A percentile compares a stretch with the other conserved stretches of the same genome.
Conservation (phyloP, 2,888 invertebrate genomes). For the Punctoribates punctum region DNA sequence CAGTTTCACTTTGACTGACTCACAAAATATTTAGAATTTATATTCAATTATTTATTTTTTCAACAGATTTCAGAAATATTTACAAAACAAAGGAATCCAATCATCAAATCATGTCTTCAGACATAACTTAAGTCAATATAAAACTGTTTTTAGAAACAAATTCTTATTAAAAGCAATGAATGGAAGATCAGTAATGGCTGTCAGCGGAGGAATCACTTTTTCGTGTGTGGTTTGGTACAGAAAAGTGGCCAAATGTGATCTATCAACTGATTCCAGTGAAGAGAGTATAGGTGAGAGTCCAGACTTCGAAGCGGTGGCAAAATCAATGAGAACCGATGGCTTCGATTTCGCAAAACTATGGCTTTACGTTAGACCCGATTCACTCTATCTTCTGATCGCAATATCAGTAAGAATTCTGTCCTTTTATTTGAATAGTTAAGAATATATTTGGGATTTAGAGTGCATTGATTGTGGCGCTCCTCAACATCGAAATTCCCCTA, state of each 20-base stretch:
- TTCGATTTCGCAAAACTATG: constrained; percentile 77
- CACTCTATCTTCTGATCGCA: constrained; percentile 71
- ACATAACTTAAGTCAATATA: not conserved
- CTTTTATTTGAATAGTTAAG: not conserved
- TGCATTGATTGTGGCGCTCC: constrained; percentile 75
- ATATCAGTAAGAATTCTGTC: constrained; percentile 65
- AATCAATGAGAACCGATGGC: constrained; percentile 28
- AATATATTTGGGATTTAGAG: constrained; percentile 62
- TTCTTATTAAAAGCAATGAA: not conserved
- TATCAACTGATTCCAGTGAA: not conserved
- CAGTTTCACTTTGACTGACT: no score
- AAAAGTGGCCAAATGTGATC: not conserved
- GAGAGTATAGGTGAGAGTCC: not conserved
- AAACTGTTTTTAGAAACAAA: not conserved
- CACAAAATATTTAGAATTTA: no score
- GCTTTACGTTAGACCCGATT: constrained; percentile 68
- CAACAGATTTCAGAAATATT: not conserved
- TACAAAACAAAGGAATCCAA: not conserved
- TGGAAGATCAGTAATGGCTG: not conserved
- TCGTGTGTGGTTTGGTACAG: not conserved
- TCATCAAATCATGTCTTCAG: not conserved
- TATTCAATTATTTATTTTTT: no score
- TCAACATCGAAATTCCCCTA: constrained; percentile 85
- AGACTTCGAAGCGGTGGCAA: not conserved
- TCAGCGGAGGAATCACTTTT: not conserved